phyloP scores from a whole-genome alignment of 2,888 invertebrate genomes.

The Drosophila paramelanica region DNA sequence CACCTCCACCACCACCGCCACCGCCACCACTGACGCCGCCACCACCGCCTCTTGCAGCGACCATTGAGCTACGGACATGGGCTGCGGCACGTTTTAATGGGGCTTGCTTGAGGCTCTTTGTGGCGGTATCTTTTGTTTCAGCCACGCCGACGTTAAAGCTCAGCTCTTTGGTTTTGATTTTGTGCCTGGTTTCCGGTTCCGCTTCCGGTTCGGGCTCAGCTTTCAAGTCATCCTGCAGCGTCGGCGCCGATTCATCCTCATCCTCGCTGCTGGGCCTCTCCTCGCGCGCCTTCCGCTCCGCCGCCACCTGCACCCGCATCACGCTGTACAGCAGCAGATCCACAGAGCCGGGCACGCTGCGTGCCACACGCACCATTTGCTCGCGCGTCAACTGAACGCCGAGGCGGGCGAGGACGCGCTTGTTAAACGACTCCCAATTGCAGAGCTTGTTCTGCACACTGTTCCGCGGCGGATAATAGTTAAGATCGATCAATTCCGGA shows the following conservation, averaged over 20 bases:
- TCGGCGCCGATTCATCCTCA: neutral
- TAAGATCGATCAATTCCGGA: constrained; percentile 90
- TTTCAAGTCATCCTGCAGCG: too few relatives aligned
- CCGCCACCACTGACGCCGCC: too few relatives aligned
- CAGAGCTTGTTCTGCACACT: constrained; percentile 89
- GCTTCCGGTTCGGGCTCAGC: too few relatives aligned
- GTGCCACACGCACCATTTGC: constrained; percentile 88
- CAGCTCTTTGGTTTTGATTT: too few relatives aligned
- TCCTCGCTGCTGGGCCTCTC: neutral
- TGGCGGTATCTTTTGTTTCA: too few relatives aligned
- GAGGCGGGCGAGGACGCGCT: constrained; percentile 89
- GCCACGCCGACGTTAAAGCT: too few relatives aligned
- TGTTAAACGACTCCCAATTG: constrained; percentile 91
- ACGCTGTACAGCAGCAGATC: constrained; percentile 87
- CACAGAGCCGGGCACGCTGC: constrained; percentile 87
- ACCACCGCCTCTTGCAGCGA: too few relatives aligned
- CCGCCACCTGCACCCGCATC: constrained; percentile 37
- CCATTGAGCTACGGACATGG: too few relatives aligned
- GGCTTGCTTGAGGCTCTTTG: too few relatives aligned
- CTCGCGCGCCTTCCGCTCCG: constrained; percentile 14
- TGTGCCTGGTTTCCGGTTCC: too few relatives aligned
- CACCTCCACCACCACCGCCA: neutral
- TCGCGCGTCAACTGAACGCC: constrained; percentile 86
- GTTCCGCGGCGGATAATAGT: constrained; percentile 90
- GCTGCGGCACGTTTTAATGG: too few relatives aligned